Conservation (phyloP, 2,888 invertebrate species). For the Athetis lepigone region DNA sequence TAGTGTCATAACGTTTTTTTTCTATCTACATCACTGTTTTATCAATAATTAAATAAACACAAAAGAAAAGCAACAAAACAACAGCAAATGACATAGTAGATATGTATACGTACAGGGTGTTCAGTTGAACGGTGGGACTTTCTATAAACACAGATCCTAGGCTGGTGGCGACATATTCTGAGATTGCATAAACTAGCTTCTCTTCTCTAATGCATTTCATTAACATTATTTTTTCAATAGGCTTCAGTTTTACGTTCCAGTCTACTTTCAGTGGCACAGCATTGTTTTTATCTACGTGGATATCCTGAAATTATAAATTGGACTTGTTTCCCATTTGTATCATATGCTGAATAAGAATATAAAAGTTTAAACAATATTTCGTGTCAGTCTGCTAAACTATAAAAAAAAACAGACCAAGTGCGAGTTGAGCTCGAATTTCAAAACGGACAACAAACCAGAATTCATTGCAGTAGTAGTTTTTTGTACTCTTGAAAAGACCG, state of each 20-base stretch:
- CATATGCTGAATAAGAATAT: too few relatives aligned
- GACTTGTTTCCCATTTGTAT: too few relatives aligned
- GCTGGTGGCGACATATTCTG: constrained; percentile 94
- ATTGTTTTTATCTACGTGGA: constrained; percentile 88
- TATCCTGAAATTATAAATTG: constrained; percentile 82
- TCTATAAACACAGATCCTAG: constrained; percentile 95
- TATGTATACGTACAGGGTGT: constrained; percentile 90
- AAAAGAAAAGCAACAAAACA: neutral
- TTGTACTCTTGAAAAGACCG: too few relatives aligned
- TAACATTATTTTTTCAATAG: constrained; percentile 95
- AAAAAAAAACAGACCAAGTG: too few relatives aligned
- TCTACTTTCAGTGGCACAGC: constrained; percentile 73
- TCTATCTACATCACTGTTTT: constrained; percentile 1
- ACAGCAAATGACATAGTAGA: too few relatives aligned
- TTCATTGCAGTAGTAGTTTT: too few relatives aligned
- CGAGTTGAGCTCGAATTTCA: too few relatives aligned
- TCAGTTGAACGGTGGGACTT: constrained; percentile 94
- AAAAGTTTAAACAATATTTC: too few relatives aligned
- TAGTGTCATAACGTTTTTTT: constrained; percentile 11
- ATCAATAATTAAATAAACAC: neutral
- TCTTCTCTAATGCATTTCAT: constrained; percentile 95
- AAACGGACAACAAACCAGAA: too few relatives aligned
- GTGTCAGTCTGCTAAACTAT: too few relatives aligned
- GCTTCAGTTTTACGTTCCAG: constrained; percentile 92
- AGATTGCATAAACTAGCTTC: constrained; percentile 95